Evolutionary conservation across 2,888 invertebrate genomes (phyloP), one percentile per base, ranked within the genome.

Genomic region (Acholoe squamosa): DNA sequence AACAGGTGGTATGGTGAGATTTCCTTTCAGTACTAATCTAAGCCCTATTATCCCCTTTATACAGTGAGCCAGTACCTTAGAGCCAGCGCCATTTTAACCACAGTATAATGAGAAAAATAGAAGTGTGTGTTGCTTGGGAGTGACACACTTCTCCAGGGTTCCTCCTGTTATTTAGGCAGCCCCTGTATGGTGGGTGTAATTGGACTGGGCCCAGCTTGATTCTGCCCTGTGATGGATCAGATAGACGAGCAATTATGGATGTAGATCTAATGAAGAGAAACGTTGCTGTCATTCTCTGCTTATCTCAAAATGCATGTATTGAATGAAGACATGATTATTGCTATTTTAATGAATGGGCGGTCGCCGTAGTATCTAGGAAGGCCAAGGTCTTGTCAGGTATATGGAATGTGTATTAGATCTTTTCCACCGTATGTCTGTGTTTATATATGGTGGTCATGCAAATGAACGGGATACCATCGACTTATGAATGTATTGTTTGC

Each of bases 241-340:
- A 71, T 71, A 71, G 71, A 22, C 28, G 5, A 28, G 28, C 71
- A 71, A 61, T 71, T 71, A 71, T 71, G 71, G 71, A 71, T 71
- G 71, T 28, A 71, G 71, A 71, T 71, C 71, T 71, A 71, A 71
- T 71, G 71, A 71, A 71, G 71, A 14, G 71, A 22, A 71, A 22
- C 31, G 71, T 7, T 25, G 12, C 71, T 71, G 12, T 61, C 43
- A 1, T 25, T 71, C 71, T 71, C 71, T 28, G 28, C 71, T 28
- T 71, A 22, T 71, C 28, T 28, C 71, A 28, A 28, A 71, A 28
- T 71, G 71, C 12, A 71, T 71, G 28, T n/a, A 71, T 71, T 71
- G 25, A 71, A 71, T 25, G 71, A 71, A 71, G 71, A 71, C 12
- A 25, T 71, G 3, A 61, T 61, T 61, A 61, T 61, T 71, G 25